Evolutionary conservation across 2,888 invertebrate genomes (phyloP).

Genomic region (Fabriciana adippe): DNA sequence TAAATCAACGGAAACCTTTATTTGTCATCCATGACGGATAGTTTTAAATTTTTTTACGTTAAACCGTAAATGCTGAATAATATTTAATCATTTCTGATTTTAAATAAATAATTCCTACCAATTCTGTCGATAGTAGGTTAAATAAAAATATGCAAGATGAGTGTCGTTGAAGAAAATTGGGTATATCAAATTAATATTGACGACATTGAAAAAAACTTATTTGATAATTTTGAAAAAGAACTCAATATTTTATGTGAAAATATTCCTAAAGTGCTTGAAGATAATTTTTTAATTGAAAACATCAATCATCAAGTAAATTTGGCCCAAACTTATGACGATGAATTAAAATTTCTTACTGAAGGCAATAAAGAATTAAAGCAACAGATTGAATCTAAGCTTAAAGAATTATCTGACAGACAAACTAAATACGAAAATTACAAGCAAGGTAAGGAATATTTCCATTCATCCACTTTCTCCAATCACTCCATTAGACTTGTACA

Average conservation of each 20-base stretch:
- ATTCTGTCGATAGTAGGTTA: too few species aligned
- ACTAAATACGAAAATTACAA: conserved; percentile 62
- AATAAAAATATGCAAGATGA: conserved; percentile 49
- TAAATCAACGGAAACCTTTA: too few species aligned
- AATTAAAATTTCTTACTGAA: conserved; percentile 56
- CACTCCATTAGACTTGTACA: too few species aligned
- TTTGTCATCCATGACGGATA: too few species aligned
- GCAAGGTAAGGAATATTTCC: conserved; percentile 51
- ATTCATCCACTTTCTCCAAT: too few species aligned
- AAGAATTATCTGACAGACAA: conserved; percentile 56
- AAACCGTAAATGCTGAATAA: too few species aligned
- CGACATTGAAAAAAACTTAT: conserved; percentile 46
- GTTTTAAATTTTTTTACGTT: too few species aligned
- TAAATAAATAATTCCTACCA: too few species aligned
- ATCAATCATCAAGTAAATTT: conserved; percentile 44
- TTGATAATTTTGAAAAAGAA: conserved; percentile 49
- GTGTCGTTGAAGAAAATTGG: conserved; percentile 57
- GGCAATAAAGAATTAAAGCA: conserved; percentile 59
- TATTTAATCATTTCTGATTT: too few species aligned
- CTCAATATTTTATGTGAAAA: conserved; percentile 46
- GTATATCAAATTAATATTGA: conserved; percentile 47
- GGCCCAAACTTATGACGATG: conserved; percentile 55
- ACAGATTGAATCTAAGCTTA: conserved; percentile 59
- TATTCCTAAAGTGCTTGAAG: conserved; percentile 51
- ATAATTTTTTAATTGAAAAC: conserved; percentile 51